Evolutionary conservation across 2,888 invertebrate species (phyloP), one percentile per base, ranked within the genome.

Genomic region (Diarsia rubi): DNA sequence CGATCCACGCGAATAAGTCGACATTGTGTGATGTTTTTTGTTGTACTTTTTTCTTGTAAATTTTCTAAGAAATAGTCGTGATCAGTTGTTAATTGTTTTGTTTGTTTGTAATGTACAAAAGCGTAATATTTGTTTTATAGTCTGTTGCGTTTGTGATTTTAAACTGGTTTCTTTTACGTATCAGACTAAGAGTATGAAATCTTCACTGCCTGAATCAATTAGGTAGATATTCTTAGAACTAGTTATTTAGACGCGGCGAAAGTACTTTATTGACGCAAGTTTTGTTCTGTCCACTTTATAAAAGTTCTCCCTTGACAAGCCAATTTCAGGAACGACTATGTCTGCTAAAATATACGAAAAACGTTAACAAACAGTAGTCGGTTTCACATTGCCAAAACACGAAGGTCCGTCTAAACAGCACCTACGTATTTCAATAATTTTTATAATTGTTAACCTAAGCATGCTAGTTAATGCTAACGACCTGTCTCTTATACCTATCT

Each of bases 1-100:
- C 82, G 89, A 89, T 89, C 12, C 84, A 83, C 83, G 63, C 62
- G 82, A 86, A 72, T 73, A 80, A 68, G 45, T 81, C 78, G 73
- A 64, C 79, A 81, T 88, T 89, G 79, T 82, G 37, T 84, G 77
- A 57, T 37, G 6, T 74, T 78, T 78, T 66, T 76, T 80, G 14
- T 59, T 52, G 52, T 14, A 44, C 45, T 73, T 73, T 75, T 62
- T 78, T 82, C 9, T 77, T 44, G 63, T 79, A 42, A 62, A 37
- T 68, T 63, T 86, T 83, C 60, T 73, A 59, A 69, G 73, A 73
- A 70, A 37, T 57, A 3, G n/a, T 82, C 73, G 70, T 85, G 80
- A 76, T 64, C 70, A 72, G 64, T 49, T 68, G 73, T 57, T 78
- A 75, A 84, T 67, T 11, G 73, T 82, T 87, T 81, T 81, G 49